phyloP scores from a whole-genome alignment of 2,888 invertebrate species.

The Ophioninae sp. region DNA sequence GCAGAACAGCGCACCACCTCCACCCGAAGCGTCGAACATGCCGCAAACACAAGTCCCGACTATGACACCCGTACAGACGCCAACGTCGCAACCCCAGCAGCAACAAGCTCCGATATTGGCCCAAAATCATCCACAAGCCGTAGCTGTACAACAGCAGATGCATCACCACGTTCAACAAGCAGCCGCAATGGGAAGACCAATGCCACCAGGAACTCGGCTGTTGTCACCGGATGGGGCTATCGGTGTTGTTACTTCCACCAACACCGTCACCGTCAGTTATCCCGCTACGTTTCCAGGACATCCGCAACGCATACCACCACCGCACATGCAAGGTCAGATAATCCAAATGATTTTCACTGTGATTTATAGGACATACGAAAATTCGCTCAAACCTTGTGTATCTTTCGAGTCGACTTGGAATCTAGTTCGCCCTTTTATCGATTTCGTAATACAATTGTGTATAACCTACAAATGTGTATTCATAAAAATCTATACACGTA shows the following conservation, averaged over 20 bases:
- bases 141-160: constrained; percentile 82
- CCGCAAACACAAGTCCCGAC: constrained; percentile 69
- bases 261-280: constrained; percentile 81
- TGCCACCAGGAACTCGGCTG: constrained; percentile 83
- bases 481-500: no score
- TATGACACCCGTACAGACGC: constrained; percentile 66
- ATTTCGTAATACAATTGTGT: no score
- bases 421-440: background rate
- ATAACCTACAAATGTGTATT: no score
- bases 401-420: background rate
- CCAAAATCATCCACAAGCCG: constrained; percentile 78
- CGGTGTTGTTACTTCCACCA: constrained; percentile 86
- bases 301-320: constrained; percentile 76
- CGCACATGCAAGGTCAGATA: constrained; percentile 77
- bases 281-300: constrained; percentile 78
- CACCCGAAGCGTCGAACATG: constrained; percentile 70
- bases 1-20: constrained; percentile 65
- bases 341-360: background rate
- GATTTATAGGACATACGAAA: background rate
- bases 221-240: constrained; percentile 84
- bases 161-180: constrained; percentile 86
- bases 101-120: constrained; percentile 73
- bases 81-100: constrained; percentile 69
- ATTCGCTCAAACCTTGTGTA: background rate
- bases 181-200: constrained; percentile 84